phyloP scores from a whole-genome alignment of 2,113 vertebrate species.

The Melospiza melodia region DNA sequence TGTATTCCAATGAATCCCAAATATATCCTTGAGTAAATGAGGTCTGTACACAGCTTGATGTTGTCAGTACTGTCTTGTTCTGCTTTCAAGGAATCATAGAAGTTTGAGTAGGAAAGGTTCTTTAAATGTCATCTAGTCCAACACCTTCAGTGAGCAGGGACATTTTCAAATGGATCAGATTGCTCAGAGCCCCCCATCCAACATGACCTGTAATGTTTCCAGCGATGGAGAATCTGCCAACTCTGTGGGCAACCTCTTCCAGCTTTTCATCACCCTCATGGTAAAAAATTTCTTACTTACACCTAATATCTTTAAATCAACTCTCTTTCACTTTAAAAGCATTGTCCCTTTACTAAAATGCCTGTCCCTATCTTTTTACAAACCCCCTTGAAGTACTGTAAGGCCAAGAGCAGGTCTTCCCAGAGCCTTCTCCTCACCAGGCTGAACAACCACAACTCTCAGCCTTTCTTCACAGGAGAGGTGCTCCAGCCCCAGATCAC shows the following conservation, averaged over 20 bases:
- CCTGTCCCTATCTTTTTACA: background rate
- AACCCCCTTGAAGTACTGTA: background rate
- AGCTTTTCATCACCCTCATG: background rate
- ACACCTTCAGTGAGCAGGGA: background rate
- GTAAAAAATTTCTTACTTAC: background rate
- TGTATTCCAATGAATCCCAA: background rate
- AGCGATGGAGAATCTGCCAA: background rate
- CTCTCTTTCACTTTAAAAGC: background rate
- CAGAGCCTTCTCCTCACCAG: background rate
- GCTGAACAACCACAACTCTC: background rate
- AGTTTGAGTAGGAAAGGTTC: background rate
- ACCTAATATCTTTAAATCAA: background rate
- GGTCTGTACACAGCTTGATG: background rate
- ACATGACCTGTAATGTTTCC: background rate
- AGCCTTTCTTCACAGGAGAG: background rate
- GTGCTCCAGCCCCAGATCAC: background rate
- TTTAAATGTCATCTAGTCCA: background rate
- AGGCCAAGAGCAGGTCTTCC: background rate
- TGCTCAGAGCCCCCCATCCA: background rate
- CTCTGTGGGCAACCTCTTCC: background rate
- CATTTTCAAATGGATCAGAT: background rate
- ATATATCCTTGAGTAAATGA: background rate
- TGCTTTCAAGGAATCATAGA: background rate
- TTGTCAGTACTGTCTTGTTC: background rate
- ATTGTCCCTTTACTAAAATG: background rate